Evolutionary conservation across 2,797 vertebrate genomes (phyloP).

Genomic region (Pseudochaenichthys georgianus): DNA sequence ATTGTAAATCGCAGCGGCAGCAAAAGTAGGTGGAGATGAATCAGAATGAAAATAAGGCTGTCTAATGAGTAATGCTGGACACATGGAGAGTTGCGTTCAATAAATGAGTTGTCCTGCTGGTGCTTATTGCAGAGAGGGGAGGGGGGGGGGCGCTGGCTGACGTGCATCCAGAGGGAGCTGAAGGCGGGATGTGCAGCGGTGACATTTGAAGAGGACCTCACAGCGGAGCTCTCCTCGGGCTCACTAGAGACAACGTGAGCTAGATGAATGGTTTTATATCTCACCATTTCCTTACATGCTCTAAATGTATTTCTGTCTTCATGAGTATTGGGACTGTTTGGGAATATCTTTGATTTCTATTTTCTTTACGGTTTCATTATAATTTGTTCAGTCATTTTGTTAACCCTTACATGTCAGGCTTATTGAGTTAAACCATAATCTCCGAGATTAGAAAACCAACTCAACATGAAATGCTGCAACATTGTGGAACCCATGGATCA

Average conservation of each 20-base stretch:
- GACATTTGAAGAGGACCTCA: slow-evolving; percentile 61
- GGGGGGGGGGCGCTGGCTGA: slow-evolving; percentile 28
- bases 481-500: neutral
- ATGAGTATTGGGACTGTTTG: no score
- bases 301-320: neutral
- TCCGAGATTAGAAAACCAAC: slow-evolving; percentile 12
- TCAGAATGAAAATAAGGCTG: slow-evolving; percentile 58
- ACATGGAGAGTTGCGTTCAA: slow-evolving; percentile 32
- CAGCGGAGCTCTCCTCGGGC: slow-evolving; percentile 39
- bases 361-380: neutral
- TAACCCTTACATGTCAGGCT: neutral
- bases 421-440: slow-evolving; percentile 20
- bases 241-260: slow-evolving; percentile 48
- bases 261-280: slow-evolving; percentile 19
- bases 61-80: slow-evolving; percentile 33
- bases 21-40: slow-evolving; percentile 42
- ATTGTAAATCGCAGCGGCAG: slow-evolving; percentile 34
- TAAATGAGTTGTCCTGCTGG: slow-evolving; percentile 30
- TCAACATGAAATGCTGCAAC: neutral
- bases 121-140: slow-evolving; percentile 19
- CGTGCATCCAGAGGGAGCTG: slow-evolving; percentile 57
- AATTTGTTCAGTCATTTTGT: neutral
- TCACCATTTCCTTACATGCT: slow-evolving; percentile 6
- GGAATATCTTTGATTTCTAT: neutral
- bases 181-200: slow-evolving; percentile 43